phyloP scores from a whole-genome alignment of 2,888 invertebrate species.

The Trichopoda pennipes region DNA sequence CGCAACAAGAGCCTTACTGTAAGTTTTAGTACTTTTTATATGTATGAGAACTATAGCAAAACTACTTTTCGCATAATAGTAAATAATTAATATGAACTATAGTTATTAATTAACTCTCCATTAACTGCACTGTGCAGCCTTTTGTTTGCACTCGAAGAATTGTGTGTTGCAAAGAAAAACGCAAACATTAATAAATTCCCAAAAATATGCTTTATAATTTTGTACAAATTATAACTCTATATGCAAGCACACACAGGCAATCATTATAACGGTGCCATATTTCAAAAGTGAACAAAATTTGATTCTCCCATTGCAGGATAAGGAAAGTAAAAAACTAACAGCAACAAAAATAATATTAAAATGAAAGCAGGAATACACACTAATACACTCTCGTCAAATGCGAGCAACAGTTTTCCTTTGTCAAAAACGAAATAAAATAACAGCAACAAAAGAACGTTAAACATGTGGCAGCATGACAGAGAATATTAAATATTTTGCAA shows the following conservation, averaged over 20 bases:
- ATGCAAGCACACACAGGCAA: conserved; percentile 9
- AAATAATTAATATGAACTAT: too few relatives aligned
- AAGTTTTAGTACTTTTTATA: too few relatives aligned
- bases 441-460: conserved; percentile 20
- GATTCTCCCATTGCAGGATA: conserved; percentile 34
- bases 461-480: conserved; percentile 41
- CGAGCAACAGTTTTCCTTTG: conserved; percentile 66
- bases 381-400: conserved; percentile 16
- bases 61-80: too few relatives aligned
- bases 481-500: conserved; percentile 1
- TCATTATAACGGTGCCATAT: conserved; percentile 46
- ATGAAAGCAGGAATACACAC: conserved; percentile 24
- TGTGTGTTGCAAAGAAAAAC: neutral
- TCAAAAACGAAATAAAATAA: conserved; percentile 30
- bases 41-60: too few relatives aligned
- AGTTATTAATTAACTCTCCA: neutral
- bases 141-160: neutral
- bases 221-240: conserved; percentile 8
- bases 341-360: conserved; percentile 25
- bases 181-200: conserved; percentile 7
- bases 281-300: conserved; percentile 21
- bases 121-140: neutral
- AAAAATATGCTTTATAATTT: conserved; percentile 16
- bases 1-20: too few relatives aligned
- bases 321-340: conserved; percentile 18